Conservation (phyloP, 2,888 invertebrate genomes). For the Drosophila niveifrons region DNA sequence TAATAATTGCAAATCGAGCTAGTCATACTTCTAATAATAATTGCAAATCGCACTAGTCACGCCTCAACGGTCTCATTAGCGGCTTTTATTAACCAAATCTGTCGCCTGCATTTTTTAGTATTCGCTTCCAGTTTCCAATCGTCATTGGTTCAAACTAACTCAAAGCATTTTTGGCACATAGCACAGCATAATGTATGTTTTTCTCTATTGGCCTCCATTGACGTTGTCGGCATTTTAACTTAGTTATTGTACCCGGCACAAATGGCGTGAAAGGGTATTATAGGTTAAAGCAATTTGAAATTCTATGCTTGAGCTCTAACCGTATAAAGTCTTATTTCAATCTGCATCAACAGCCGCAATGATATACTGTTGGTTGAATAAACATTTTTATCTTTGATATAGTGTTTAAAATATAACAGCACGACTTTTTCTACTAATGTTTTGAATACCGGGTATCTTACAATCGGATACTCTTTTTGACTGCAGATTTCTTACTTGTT, state of each 20-base stretch:
- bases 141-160: constrained; percentile 56
- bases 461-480: not conserved
- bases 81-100: constrained; percentile 75
- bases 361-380: no score
- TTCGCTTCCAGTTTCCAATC: constrained; percentile 37
- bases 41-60: constrained; percentile 45
- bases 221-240: constrained; percentile 37
- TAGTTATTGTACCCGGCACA: not conserved
- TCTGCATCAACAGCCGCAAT: no score
- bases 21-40: constrained; percentile 40
- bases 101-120: constrained; percentile 49
- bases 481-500: constrained; percentile 7
- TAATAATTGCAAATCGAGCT: constrained; percentile 34
- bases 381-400: no score
- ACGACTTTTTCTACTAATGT: not conserved
- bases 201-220: constrained; percentile 15
- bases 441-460: not conserved
- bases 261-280: not conserved
- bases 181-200: constrained; percentile 50
- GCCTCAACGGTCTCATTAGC: constrained; percentile 69
- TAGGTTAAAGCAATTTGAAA: no score
- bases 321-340: no score
- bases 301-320: no score
- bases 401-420: no score
- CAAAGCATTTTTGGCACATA: constrained; percentile 46